Conservation (phyloP, 2,888 invertebrate genomes). For the Sphaerophoria rueppellii region DNA sequence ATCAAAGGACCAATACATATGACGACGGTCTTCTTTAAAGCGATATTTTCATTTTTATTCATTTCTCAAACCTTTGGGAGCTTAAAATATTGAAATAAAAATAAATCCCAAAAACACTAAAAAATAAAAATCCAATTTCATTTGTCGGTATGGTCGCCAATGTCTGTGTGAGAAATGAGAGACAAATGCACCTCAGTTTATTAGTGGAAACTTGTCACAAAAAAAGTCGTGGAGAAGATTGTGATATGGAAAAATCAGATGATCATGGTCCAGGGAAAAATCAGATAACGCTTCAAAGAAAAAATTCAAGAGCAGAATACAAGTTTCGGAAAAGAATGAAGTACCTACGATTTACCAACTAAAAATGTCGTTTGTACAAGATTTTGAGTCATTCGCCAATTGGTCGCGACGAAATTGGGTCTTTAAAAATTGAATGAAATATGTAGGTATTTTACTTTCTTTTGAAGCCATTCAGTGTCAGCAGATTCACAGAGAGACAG, state of each 20-base stretch:
- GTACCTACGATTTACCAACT: too few relatives aligned
- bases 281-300: neutral
- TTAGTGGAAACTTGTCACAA: too few relatives aligned
- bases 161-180: constrained; percentile 54
- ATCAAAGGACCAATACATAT: neutral
- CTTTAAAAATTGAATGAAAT: neutral
- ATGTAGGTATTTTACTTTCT: neutral
- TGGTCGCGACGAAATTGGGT: constrained; percentile 8
- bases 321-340: neutral
- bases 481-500: neutral
- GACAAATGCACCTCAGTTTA: neutral
- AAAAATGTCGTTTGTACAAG: neutral
- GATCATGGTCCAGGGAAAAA: too few relatives aligned
- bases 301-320: neutral
- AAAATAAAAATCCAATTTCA: constrained; percentile 61
- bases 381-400: constrained; percentile 17
- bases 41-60: too few relatives aligned
- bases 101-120: constrained; percentile 3
- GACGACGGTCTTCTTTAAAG: too few relatives aligned
- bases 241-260: too few relatives aligned
- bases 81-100: too few relatives aligned
- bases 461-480: constrained; percentile 1
- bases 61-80: too few relatives aligned
- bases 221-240: too few relatives aligned
- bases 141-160: constrained; percentile 32